Conservation (phyloP, 2,113 vertebrate genomes). For the Leuciscus idus region DNA sequence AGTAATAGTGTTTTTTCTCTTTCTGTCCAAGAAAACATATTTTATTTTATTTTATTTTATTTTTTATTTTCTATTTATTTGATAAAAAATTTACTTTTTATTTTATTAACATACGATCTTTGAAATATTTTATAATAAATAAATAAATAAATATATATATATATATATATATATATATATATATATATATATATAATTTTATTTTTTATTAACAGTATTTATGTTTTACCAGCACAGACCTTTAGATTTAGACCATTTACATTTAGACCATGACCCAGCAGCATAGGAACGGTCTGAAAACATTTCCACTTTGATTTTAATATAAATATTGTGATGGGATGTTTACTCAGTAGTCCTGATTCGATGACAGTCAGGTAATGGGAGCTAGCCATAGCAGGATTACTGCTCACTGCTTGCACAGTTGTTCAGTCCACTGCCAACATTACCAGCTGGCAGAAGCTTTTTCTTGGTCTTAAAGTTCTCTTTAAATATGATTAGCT, state of each 20-base stretch:
- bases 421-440: constrained; percentile 23
- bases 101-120: background rate
- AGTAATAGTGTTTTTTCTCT: background rate
- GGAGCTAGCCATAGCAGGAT: background rate
- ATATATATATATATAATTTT: too few relatives aligned
- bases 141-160: too few relatives aligned
- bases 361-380: background rate
- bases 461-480: constrained; percentile 24
- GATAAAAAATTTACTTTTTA: too few relatives aligned
- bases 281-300: background rate
- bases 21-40: background rate
- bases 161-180: too few relatives aligned
- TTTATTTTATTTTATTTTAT: too few relatives aligned
- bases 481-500: constrained; percentile 16
- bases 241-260: background rate
- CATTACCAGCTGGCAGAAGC: constrained; percentile 2
- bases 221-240: background rate
- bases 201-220: background rate
- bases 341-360: background rate
- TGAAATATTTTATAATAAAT: background rate
- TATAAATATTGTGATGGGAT: background rate
- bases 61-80: too few relatives aligned
- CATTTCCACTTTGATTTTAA: background rate
- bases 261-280: background rate
- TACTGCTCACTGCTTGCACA: constrained; percentile 26